Conservation (phyloP, 2,888 invertebrate species). For the Merodon equestris region DNA sequence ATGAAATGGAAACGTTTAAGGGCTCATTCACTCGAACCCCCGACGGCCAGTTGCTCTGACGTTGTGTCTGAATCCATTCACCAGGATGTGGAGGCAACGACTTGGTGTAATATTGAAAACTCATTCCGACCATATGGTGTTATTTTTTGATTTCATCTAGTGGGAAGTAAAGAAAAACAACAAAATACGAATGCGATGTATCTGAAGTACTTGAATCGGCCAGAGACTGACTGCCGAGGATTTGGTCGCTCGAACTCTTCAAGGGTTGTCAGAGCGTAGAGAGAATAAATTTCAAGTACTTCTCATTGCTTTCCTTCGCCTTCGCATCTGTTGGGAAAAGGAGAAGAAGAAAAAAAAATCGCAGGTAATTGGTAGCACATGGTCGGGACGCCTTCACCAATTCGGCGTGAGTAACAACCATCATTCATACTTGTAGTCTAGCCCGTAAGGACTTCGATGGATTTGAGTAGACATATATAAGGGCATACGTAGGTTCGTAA, state of each 20-base stretch:
- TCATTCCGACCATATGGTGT: constrained; percentile 66
- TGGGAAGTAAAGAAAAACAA: constrained; percentile 16
- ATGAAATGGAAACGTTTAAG: constrained; percentile 54
- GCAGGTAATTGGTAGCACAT: constrained; percentile 67
- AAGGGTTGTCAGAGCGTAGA: constrained; percentile 21
- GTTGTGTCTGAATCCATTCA: constrained; percentile 19
- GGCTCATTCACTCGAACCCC: constrained; percentile 5
- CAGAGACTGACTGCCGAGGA: constrained; percentile 28
- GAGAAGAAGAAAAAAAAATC: too few species aligned
- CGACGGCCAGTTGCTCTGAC: constrained; percentile 2
- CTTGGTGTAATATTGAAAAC: constrained; percentile 50
- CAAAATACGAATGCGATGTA: too few species aligned
- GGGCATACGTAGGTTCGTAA: constrained; percentile 36
- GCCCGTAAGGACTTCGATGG: constrained; percentile 16
- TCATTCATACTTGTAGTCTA: constrained; percentile 36
- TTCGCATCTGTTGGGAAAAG: too few species aligned
- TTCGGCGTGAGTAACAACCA: constrained; percentile 38
- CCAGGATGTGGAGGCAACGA: constrained; percentile 7
- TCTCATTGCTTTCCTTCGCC: too few species aligned
- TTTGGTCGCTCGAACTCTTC: constrained; percentile 19
- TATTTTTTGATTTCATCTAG: constrained; percentile 53
- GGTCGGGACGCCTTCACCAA: constrained; percentile 27
- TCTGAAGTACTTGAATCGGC: constrained; percentile 54
- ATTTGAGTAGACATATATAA: constrained; percentile 16
- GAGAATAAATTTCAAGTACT: constrained; percentile 57